Evolutionary conservation across 2,888 invertebrate species (phyloP), one percentile per base, ranked within the genome.

Genomic region (Tuberolachnus salignus): DNA sequence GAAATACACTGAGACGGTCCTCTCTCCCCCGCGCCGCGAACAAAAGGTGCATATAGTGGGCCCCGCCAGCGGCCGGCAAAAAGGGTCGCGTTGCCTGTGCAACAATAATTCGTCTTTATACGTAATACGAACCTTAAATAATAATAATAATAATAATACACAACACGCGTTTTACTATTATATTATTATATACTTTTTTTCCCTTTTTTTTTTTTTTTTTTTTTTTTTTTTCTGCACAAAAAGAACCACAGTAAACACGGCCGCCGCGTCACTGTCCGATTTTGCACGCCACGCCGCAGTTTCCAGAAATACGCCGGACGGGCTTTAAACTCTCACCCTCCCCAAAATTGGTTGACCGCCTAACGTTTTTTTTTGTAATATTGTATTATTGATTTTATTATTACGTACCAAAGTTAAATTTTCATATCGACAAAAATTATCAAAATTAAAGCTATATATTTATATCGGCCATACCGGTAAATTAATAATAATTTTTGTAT

Each of bases 111-210:
- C 75, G 66, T 75, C 75, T 75, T 66, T 57, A 75, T 66, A 75
- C 75, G 75, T 75, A 75, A 75, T 57, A 75, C 75, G 75, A 75
- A 75, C 75, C 67, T 78, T 67, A 57, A 59, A 78, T 67, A 66
- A 67, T 57, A 34, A 34, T 34, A 34, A 34, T 34, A 34, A 34
- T 34, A 34, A 34, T 34, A 34, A 34, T 34, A 34, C 6, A 74
- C 49, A 66, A 72, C 44, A 26, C 57, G 55, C 26, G 66, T 66
- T 75, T 74, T 46, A 75, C 53, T 64, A n/a, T n/a, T n/a, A n/a
- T n/a, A n/a, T n/a, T n/a, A n/a, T n/a, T n/a, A n/a, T 75, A 75
- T 44, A 34, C 10, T 21, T 57, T 64, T 74, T 74, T 46, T 42
- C 19, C n/a, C n/a, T n/a, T n/a, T n/a, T 64, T 67, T 59, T 59